Conservation (phyloP, 2,888 invertebrate species). For the Eremobia ochroleuca region DNA sequence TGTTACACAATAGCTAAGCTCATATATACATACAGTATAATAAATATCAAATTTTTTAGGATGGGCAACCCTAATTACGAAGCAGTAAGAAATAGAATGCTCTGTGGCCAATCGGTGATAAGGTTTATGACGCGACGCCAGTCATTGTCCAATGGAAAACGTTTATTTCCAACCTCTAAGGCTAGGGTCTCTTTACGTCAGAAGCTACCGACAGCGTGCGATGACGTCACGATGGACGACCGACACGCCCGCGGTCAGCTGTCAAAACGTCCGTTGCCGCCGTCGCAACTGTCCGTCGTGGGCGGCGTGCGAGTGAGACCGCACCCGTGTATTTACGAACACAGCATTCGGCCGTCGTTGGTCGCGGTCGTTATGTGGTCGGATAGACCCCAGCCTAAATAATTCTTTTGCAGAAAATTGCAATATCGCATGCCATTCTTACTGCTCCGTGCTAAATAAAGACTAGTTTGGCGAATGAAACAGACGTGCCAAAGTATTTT, state of each 20-base stretch:
- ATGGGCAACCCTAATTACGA: conserved; percentile 46
- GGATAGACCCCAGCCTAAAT: not conserved
- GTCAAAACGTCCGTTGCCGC: not conserved
- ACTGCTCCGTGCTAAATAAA: conserved; percentile 28
- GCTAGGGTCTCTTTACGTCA: not conserved
- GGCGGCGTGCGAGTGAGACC: not conserved
- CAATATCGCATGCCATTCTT: not conserved
- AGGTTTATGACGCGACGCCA: not conserved
- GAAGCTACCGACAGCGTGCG: not conserved
- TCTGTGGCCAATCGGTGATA: not conserved
- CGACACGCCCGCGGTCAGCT: no score
- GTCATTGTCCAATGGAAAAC: not conserved
- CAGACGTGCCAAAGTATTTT: conserved; percentile 28
- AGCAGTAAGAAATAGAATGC: conserved; percentile 16
- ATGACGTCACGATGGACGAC: not conserved
- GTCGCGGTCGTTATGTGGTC: not conserved
- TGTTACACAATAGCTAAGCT: conserved; percentile 73
- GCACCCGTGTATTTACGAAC: not conserved
- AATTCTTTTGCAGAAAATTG: not conserved
- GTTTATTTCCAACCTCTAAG: not conserved
- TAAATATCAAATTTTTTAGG: conserved; percentile 64
- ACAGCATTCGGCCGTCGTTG: not conserved
- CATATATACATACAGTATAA: conserved; percentile 66
- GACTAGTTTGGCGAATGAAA: conserved; percentile 39
- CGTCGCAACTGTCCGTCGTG: not conserved